Conservation (phyloP, 1,140 invertebrate genomes). For the Ridgeia piscesae region DNA sequence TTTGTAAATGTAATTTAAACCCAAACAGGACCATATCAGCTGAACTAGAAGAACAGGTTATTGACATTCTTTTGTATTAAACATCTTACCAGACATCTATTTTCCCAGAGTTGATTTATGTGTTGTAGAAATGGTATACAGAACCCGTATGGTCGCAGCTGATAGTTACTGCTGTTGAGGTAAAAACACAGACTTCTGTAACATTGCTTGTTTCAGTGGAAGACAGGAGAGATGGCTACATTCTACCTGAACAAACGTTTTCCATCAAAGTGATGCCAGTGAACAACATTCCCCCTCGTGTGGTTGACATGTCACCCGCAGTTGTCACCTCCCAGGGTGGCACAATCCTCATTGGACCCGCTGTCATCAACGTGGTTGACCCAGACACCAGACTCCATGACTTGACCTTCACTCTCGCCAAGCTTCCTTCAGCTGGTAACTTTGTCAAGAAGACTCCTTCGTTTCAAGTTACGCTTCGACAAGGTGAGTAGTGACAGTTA, state of each 20-base stretch:
- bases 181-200: no score
- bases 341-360: not conserved
- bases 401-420: not conserved
- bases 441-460: not conserved
- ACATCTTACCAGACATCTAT: no score
- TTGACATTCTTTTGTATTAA: no score
- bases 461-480: not conserved
- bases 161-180: no score
- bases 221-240: conserved; percentile 31
- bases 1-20: no score
- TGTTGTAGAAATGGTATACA: no score
- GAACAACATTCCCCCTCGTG: conserved; percentile 40
- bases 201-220: conserved; percentile 34
- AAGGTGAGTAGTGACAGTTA: not conserved
- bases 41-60: no score
- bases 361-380: not conserved
- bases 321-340: not conserved
- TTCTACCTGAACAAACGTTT: conserved; percentile 43
- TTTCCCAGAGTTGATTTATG: no score
- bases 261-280: conserved; percentile 44
- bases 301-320: not conserved
- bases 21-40: no score
- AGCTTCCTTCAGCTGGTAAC: not conserved
- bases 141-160: no score
- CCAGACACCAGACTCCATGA: not conserved